These are phyloP conservation scores for Halocynthia aurantium DNA, from an alignment of 23 tunicate species.

Conservation along the genomic window DNA sequence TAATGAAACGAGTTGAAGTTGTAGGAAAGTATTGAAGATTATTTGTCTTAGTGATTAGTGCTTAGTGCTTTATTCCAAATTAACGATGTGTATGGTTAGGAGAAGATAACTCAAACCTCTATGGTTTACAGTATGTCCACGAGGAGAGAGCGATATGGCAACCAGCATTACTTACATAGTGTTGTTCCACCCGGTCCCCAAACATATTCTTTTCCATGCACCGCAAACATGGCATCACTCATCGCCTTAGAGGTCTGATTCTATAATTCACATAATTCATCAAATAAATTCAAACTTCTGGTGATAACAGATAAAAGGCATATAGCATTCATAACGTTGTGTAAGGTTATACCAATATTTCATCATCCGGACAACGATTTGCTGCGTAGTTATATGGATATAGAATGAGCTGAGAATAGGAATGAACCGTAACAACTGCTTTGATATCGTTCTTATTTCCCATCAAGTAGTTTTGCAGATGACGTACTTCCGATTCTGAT, in stretches of 20 bases:
- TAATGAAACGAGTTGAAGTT: too few species aligned
- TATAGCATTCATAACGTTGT: too few species aligned
- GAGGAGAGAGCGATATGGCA: too few species aligned
- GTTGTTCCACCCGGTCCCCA: conserved; percentile 22
- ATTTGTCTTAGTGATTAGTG: too few species aligned
- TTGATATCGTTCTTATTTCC: conserved; percentile 19
- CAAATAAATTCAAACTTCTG: too few species aligned
- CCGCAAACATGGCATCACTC: conserved; percentile 43
- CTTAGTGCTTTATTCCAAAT: too few species aligned
- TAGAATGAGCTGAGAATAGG: conserved; percentile 63
- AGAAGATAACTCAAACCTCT: too few species aligned
- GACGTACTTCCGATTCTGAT: conserved; percentile 21
- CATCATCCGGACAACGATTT: conserved; percentile 17
- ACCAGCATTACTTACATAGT: conserved; percentile 10
- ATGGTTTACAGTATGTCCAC: too few species aligned
- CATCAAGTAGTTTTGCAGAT: conserved; percentile 7
- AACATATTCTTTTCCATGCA: conserved; percentile 31
- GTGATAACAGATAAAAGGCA: too few species aligned
- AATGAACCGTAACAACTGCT: conserved; percentile 56
- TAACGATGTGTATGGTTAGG: too few species aligned
- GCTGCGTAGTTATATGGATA: conserved; percentile 61
- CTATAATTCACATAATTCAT: conserved; percentile 11
- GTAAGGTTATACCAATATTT: conserved; percentile 1
- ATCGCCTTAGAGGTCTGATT: conserved; percentile 37
- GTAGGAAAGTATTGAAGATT: too few species aligned